Conservation (phyloP, 2,888 invertebrate species). For the Notodonta ziczac region DNA sequence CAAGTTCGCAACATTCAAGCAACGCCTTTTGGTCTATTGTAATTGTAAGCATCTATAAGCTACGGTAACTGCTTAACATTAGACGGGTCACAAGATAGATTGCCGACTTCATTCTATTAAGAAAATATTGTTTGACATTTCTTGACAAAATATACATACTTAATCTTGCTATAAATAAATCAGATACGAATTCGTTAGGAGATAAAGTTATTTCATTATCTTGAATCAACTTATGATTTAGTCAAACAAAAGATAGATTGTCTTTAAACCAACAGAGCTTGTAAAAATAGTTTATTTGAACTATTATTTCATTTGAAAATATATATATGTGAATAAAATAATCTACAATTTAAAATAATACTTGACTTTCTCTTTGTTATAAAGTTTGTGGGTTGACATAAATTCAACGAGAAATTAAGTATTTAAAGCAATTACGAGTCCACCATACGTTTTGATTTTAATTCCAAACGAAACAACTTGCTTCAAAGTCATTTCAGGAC, state of each 20-base stretch:
- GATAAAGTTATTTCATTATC: background rate
- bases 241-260: background rate
- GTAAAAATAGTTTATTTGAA: no score
- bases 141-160: constrained; percentile 5
- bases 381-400: no score
- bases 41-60: background rate
- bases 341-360: no score
- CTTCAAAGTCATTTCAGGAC: constrained; percentile 41
- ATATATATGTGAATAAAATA: no score
- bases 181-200: background rate
- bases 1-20: no score
- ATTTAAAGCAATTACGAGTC: background rate
- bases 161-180: background rate
- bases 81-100: no score
- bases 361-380: no score
- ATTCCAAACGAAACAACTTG: constrained; percentile 42
- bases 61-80: background rate
- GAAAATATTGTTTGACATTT: background rate
- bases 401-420: no score
- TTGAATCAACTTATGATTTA: background rate
- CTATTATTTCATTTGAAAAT: no score
- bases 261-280: background rate
- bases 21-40: background rate
- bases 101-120: background rate
- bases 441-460: constrained; percentile 40